These are phyloP conservation scores for Mus musculus DNA, from an alignment of 2,113 vertebrate species.

Conservation along the genomic window GRCm39 chr13:33509501-33510000, in stretches of 20 bases:
- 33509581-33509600: not conserved
- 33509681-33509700: not conserved
- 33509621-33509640: not conserved
- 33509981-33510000: not conserved
- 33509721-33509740: no score
- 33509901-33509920: slow-evolving; percentile 92
- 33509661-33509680: not conserved
- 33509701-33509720: not conserved
- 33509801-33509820: slow-evolving; percentile 86
- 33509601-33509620: not conserved
- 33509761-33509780: not conserved
- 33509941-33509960: slow-evolving; percentile 88
- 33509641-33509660: not conserved
- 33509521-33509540: no score
- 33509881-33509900: slow-evolving; percentile 88
- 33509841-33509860: slow-evolving; percentile 89
- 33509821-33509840: slow-evolving; percentile 86
- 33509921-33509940: slow-evolving; percentile 92
- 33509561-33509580: no score
- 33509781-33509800: not conserved
- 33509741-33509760: accelerated
- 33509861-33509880: slow-evolving; percentile 81
- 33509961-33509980: slow-evolving; percentile 91
- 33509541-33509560: not conserved
- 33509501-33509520: no score